These are phyloP conservation scores for Drosophila sordidapex DNA, from an alignment of 2,888 invertebrate genomes.

Conservation along the genomic window DNA sequence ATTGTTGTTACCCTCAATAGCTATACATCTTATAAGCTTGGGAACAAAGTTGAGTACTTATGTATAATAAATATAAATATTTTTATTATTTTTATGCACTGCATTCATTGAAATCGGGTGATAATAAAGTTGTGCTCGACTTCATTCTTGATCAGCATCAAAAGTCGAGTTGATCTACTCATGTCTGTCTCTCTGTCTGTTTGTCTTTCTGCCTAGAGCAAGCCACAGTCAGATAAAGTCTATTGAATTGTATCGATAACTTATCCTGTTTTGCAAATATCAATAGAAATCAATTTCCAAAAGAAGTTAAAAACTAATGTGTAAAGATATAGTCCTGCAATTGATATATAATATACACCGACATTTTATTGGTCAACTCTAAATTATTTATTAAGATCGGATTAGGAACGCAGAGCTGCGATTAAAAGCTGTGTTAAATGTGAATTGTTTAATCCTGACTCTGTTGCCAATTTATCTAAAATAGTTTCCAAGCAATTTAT, in stretches of 20 bases:
- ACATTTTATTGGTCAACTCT: background rate
- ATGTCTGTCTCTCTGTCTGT: background rate
- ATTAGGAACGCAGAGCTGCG: background rate
- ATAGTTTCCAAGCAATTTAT: background rate
- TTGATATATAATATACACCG: no score
- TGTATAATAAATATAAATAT: no score
- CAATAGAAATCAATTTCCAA: no score
- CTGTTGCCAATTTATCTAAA: background rate
- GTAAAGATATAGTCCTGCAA: no score
- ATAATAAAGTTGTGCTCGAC: background rate
- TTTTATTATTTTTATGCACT: no score
- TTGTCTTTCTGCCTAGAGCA: background rate
- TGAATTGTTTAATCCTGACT: background rate
- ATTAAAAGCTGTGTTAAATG: no score
- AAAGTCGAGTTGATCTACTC: background rate
- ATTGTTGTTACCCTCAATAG: background rate
- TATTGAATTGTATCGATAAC: accelerated
- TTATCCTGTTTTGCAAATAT: no score
- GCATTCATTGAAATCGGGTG: background rate
- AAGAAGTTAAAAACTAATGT: no score
- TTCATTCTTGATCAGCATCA: background rate
- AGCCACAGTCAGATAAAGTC: background rate
- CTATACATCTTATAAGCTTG: accelerated
- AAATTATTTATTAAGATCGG: background rate
- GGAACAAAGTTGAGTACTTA: background rate